Evolutionary conservation across 2,113 vertebrate species (phyloP), one percentile per base, ranked within the genome.

Genomic region (Urocolius indicus): DNA sequence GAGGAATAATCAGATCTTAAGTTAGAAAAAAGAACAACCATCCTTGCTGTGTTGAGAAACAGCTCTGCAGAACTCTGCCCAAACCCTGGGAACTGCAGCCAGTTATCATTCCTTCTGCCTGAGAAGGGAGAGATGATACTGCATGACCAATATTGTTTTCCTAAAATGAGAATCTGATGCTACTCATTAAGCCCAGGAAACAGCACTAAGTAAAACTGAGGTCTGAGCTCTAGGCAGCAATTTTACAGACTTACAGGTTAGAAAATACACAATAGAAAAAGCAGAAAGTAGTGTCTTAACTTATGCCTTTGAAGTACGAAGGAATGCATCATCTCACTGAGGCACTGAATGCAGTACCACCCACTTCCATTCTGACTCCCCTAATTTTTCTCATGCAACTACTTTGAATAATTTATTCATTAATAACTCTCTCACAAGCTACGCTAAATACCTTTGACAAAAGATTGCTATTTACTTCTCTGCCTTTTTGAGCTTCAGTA

Each of bases 91-190:
- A 84, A 76, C 45, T 75, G 80, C 51, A 90, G 58, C 12, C 76
- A 94, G 79, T 41, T 92, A 63, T 66, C 72, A 80, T 72, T 90
- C 85, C 80, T 90, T 82, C 83, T 93, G 61, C 69, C 68, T 10
- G 9, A 89, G 72, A 71, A 74, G 14, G 23, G 30, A 81, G 91
- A 91, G 55, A 94, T 65, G 77, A 84, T 43, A 65, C 34, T 61
- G 68, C 1, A 0, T 32, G 72, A 94, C 78, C 72, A 71, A 88
- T 46, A 88, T 0, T 86, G 48, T 75, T 72, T 51, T 78, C 57
- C n/a, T 61, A 34, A 78, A 93, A 94, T 23, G 34, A 90, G 76
- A 93, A 75, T 69, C 73, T 55, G 79, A 78, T 90, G 80, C 65
- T 59, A 72, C 8, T 52, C 68, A 62, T 77, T 61, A 90, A 90